A percentile compares a stretch with the other conserved stretches of the same genome.
These are phyloP conservation scores for Entelurus aequoreus DNA, from an alignment of 2,113 vertebrate species.

Conservation along the genomic window DNA sequence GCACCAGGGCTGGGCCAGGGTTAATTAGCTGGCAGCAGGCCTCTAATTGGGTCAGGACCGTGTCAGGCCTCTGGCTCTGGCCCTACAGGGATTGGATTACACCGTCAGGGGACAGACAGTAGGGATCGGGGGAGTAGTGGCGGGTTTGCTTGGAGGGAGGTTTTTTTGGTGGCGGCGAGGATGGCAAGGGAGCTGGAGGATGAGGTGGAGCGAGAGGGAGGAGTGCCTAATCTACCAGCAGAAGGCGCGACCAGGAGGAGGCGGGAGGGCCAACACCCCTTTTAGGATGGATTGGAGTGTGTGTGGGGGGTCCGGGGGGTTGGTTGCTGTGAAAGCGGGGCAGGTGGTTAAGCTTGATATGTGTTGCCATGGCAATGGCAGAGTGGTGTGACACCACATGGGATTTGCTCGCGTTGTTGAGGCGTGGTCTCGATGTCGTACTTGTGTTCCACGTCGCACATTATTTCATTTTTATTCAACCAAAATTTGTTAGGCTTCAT, in stretches of 20 bases:
- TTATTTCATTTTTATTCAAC: too few relatives aligned
- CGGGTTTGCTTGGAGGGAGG: slow-evolving; percentile 12
- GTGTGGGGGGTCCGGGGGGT: not conserved
- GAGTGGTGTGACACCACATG: slow-evolving; percentile 57
- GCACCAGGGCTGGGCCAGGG: slow-evolving; percentile 57
- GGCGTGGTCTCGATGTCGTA: slow-evolving; percentile 33
- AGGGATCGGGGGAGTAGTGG: slow-evolving; percentile 33
- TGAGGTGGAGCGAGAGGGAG: slow-evolving; percentile 18
- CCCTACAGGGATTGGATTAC: slow-evolving; percentile 73
- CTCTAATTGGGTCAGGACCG: slow-evolving; percentile 72
- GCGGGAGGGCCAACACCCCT: slow-evolving; percentile 33
- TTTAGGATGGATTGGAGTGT: slow-evolving; percentile 49
- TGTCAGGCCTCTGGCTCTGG: slow-evolving; percentile 70
- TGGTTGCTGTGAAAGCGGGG: slow-evolving; percentile 29
- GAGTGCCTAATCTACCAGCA: slow-evolving; percentile 56
- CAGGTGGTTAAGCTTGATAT: slow-evolving; percentile 70
- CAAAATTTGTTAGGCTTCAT: too few relatives aligned
- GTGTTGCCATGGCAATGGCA: slow-evolving; percentile 61
- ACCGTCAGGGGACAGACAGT: slow-evolving; percentile 51
- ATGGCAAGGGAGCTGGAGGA: slow-evolving; percentile 32
- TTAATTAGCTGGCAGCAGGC: slow-evolving; percentile 71
- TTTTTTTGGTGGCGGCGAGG: slow-evolving; percentile 20
- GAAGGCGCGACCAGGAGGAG: slow-evolving; percentile 42
- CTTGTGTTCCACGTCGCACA: too few relatives aligned
- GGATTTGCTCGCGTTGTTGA: slow-evolving; percentile 51